Conservation (phyloP, 2,113 vertebrate species). For the Tonatia bakeri region DNA sequence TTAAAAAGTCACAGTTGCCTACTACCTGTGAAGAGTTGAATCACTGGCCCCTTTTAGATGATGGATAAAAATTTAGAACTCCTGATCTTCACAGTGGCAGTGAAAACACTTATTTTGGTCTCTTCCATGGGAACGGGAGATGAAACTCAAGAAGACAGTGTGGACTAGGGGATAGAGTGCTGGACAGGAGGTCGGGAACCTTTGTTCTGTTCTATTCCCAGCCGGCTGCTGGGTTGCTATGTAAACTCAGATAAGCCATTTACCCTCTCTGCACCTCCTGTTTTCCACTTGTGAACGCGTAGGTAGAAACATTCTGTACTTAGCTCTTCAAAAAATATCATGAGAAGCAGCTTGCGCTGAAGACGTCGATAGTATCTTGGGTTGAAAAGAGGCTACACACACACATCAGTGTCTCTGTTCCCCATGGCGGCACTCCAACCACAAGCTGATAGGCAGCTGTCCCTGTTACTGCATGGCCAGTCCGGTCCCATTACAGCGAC, state of each 20-base stretch:
- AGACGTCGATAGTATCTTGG: neutral
- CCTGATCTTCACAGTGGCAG: neutral
- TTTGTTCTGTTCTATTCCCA: slow-evolving; percentile 58
- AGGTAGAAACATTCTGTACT: slow-evolving; percentile 52
- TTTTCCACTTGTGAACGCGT: slow-evolving; percentile 52
- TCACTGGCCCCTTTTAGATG: slow-evolving; percentile 25
- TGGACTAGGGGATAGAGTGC: slow-evolving; percentile 17
- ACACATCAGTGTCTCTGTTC: neutral
- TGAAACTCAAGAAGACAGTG: slow-evolving; percentile 55
- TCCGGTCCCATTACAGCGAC: fast-evolving
- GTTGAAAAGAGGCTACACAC: neutral
- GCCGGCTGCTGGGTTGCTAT: slow-evolving; percentile 50
- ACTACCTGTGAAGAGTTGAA: slow-evolving; percentile 9
- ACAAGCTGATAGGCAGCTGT: neutral
- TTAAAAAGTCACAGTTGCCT: neutral
- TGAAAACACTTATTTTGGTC: slow-evolving; percentile 49
- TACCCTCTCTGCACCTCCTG: slow-evolving; percentile 16
- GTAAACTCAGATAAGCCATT: slow-evolving; percentile 52
- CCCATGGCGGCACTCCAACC: neutral
- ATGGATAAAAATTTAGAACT: neutral
- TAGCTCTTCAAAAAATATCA: neutral
- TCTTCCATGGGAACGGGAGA: slow-evolving; percentile 18
- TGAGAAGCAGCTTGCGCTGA: slow-evolving; percentile 2
- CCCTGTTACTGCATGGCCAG: neutral
- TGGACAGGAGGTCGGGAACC: slow-evolving; percentile 37